These are phyloP conservation scores for Noctua fimbriata DNA, from an alignment of 2,888 invertebrate genomes.

Conservation along the genomic window DNA sequence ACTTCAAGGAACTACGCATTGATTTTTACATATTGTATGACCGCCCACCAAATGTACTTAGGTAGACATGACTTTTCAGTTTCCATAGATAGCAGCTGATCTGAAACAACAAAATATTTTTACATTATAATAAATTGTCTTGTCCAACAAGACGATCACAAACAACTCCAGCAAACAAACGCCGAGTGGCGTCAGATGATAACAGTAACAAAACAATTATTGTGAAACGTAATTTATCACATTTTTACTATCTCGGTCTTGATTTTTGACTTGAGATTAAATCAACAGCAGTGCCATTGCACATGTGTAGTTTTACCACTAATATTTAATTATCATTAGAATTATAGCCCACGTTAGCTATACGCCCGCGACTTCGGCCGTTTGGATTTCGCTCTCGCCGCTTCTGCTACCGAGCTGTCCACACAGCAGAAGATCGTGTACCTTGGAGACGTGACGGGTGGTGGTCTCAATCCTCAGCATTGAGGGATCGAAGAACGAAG, in stretches of 20 bases:
- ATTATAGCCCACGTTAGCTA: not conserved
- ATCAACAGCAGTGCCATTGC: not conserved
- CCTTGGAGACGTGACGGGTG: too few species aligned
- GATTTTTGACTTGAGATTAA: not conserved
- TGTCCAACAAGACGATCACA: not conserved
- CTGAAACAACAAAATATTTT: conserved; percentile 24
- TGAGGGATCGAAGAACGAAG: too few species aligned
- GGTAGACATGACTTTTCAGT: not conserved
- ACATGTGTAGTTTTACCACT: not conserved
- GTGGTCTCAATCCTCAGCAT: too few species aligned
- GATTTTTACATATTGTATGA: not conserved
- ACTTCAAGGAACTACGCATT: not conserved
- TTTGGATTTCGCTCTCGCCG: not conserved
- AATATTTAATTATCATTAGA: not conserved
- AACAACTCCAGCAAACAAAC: conserved; percentile 11
- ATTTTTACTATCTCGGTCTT: not conserved
- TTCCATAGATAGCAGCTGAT: conserved; percentile 21
- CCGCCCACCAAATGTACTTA: too few species aligned
- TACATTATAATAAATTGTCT: not conserved
- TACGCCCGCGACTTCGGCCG: not conserved
- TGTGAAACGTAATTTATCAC: not conserved
- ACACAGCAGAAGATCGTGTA: too few species aligned
- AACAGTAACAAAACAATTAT: not conserved
- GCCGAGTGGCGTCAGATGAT: not conserved
- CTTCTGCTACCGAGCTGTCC: too few species aligned